These are phyloP conservation scores for Pedionomus torquatus DNA, from an alignment of 2,113 vertebrate genomes.

Conservation along the genomic window DNA sequence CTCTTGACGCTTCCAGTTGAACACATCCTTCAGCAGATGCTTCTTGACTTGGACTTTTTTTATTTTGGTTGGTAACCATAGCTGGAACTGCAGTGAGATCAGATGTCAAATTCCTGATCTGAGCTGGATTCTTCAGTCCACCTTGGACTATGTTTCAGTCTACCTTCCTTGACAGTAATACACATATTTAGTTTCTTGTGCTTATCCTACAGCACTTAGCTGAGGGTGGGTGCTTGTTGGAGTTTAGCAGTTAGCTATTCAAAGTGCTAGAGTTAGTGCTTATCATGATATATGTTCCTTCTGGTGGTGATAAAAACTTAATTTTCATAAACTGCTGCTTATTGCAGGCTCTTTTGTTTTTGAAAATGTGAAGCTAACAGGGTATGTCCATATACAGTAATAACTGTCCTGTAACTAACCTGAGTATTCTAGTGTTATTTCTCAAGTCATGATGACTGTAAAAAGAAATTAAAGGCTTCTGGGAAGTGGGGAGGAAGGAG, in stretches of 20 bases:
- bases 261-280: not conserved
- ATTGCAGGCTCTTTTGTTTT: not conserved
- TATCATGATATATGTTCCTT: not conserved
- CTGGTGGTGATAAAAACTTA: not conserved
- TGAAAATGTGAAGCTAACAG: not conserved
- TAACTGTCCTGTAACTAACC: not conserved
- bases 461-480: not conserved
- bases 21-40: not conserved
- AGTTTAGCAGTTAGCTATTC: not conserved
- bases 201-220: not conserved
- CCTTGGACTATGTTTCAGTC: too few relatives aligned
- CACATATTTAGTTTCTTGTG: not conserved
- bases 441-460: fast-evolving
- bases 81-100: not conserved
- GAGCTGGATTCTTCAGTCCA: not conserved
- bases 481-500: not conserved
- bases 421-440: fast-evolving
- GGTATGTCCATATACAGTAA: fast-evolving
- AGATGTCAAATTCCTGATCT: not conserved
- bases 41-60: not conserved
- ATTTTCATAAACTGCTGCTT: not conserved
- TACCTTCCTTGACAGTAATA: not conserved
- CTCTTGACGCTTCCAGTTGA: not conserved
- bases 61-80: not conserved
- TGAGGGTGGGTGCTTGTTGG: not conserved